Conservation (phyloP, 1,140 invertebrate genomes). For the Cyclina sinensis region DNA sequence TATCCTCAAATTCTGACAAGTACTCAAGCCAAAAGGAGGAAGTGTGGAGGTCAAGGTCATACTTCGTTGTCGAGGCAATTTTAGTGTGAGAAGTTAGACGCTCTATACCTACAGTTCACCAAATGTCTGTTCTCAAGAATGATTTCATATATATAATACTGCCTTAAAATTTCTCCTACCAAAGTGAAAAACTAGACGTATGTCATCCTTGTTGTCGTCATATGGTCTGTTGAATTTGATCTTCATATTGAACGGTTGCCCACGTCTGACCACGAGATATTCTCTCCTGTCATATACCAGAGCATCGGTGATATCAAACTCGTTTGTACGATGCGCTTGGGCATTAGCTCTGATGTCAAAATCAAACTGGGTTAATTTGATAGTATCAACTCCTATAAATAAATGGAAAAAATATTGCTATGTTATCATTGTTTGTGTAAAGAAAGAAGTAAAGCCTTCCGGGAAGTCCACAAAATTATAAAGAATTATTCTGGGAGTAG, state of each 20-base stretch:
- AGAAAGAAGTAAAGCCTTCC: too few species aligned
- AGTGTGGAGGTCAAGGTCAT: slow-evolving; percentile 91
- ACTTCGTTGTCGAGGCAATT: too few species aligned
- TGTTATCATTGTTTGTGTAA: too few species aligned
- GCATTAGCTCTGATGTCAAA: slow-evolving; percentile 68
- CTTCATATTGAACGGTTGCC: slow-evolving; percentile 69
- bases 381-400: not conserved
- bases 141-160: slow-evolving; percentile 91
- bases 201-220: slow-evolving; percentile 66
- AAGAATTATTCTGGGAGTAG: too few species aligned
- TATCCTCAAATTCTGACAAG: not conserved
- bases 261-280: slow-evolving; percentile 71
- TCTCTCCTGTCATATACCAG: not conserved
- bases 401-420: too few species aligned
- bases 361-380: slow-evolving; percentile 63
- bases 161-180: slow-evolving; percentile 88
- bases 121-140: too few species aligned
- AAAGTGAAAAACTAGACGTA: slow-evolving; percentile 69
- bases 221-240: slow-evolving; percentile 70
- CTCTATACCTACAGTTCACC: too few species aligned
- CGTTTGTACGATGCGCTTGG: slow-evolving; percentile 64
- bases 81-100: too few species aligned
- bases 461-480: too few species aligned
- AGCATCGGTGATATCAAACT: slow-evolving; percentile 69
- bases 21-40: slow-evolving; percentile 87